Base-by-base conservation (phyloP, 2,888 invertebrate genomes). In the Ochropacha duplaris region DNA sequence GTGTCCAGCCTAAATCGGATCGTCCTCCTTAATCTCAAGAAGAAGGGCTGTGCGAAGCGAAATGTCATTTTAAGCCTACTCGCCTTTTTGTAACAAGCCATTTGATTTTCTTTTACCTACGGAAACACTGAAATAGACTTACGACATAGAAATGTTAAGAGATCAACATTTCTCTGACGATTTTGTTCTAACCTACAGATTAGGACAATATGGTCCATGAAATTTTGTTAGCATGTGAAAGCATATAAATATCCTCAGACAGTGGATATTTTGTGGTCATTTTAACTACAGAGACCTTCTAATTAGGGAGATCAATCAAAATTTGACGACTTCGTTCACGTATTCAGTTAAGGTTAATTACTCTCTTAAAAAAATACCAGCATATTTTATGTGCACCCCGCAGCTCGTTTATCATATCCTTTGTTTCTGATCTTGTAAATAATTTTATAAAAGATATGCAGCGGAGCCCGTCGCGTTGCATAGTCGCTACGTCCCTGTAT, bases 1-100 rank as follows among this genome's bases (percentile, higher is more conserved):
- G 55, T 52, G 56, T 50, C 28, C 50, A 57, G 57, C 67, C 67
- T 60, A 64, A 71, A 73, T 69, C 66, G 56, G 60, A 71, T 71
- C 62, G 65, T 55, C 61, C 63, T 57, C 66, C 60, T 68, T 71
- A 63, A 66, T 66, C 63, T 59, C 50, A 54, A 56, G 52, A 52
- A 19, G 51, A 57, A 69, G 59, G 59, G 58, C 59, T 55, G 54
- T 55, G 28, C 39, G 44, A 16, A 52, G 52, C 52, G 57, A 50
- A 60, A 57, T 50, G 58, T 56, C 44, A 64, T 61, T 60, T 54
- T 55, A 57, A 58, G 56, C 57, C 39, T 34, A 50, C 54, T 59
- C 44, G 56, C 57, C 56, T 61, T 58, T 60, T 56, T 59, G 58
- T 59, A 55, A 57, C 54, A 54, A 49, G 56, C 31, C 9, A 34